These are phyloP conservation scores for Holothuria leucospilota DNA, from an alignment of 53 echinoderm and acorn worm genomes.

Conservation along the genomic window DNA sequence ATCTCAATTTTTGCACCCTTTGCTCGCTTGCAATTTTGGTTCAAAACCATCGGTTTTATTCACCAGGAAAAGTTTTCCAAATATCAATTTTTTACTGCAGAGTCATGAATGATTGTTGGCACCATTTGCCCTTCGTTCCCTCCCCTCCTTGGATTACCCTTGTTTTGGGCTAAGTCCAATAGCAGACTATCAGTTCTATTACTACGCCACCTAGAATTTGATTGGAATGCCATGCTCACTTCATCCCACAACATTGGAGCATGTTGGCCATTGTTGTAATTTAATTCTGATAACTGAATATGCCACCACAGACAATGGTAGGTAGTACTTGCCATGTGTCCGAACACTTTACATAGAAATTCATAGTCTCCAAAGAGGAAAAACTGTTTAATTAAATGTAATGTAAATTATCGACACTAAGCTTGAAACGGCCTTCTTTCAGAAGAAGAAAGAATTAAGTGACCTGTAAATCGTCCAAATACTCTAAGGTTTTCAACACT, in stretches of 20 bases:
- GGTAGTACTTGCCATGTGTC: slow-evolving; percentile 43
- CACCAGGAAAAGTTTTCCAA: too few relatives aligned
- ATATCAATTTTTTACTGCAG: too few relatives aligned
- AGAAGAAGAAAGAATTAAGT: neutral
- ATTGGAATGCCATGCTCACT: neutral
- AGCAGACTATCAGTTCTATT: slow-evolving; percentile 4
- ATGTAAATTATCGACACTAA: too few relatives aligned
- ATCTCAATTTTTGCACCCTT: too few relatives aligned
- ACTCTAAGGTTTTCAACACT: neutral
- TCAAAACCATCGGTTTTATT: too few relatives aligned
- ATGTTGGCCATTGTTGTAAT: neutral
- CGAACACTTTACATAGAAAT: neutral
- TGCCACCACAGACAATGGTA: slow-evolving; percentile 58
- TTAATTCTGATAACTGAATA: slow-evolving; percentile 15
- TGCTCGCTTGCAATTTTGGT: too few relatives aligned
- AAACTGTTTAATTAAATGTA: too few relatives aligned
- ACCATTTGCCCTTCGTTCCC: slow-evolving; percentile 14
- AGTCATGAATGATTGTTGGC: slow-evolving; percentile 10
- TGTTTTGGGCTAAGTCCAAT: neutral
- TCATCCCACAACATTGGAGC: slow-evolving; percentile 11
- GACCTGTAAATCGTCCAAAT: neutral
- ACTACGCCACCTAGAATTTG: neutral
- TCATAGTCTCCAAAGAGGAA: neutral
- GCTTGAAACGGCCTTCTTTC: neutral
- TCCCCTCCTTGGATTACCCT: slow-evolving; percentile 18